Percentiles rank a stretch among this genome's conserved stretches.
Evolutionary conservation across 2,888 invertebrate species (phyloP).

Genomic region (Mechanitis messenoides): DNA sequence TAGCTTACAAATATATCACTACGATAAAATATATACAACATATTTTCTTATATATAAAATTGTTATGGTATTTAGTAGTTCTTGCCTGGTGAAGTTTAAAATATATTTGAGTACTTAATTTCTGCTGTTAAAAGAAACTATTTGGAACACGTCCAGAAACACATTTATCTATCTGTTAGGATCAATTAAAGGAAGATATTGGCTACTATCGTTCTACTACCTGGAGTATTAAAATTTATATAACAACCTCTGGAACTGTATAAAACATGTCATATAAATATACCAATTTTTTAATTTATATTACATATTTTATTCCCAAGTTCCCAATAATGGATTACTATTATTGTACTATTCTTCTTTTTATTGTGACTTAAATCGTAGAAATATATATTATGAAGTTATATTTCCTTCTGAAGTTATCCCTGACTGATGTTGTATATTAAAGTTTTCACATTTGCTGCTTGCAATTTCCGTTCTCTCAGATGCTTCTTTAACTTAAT

Average conservation of each 20-base stretch:
- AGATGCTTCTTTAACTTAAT: conserved; percentile 7
- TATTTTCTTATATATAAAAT: no score
- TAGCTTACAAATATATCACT: no score
- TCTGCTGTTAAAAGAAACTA: conserved; percentile 54
- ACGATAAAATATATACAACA: no score
- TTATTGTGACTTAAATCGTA: neutral
- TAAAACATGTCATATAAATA: no score
- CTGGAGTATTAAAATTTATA: no score
- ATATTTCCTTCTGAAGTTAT: conserved; percentile 7
- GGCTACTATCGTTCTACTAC: conserved; percentile 21
- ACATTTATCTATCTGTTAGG: conserved; percentile 64
- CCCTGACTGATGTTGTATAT: conserved; percentile 38
- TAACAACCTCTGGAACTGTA: no score
- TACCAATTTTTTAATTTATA: no score
- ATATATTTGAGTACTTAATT: conserved; percentile 38
- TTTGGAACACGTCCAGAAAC: conserved; percentile 54
- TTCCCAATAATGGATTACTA: no score
- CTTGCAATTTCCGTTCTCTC: conserved; percentile 47
- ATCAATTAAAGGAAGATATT: conserved; percentile 60
- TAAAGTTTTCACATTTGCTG: conserved; percentile 58
- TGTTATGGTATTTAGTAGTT: no score
- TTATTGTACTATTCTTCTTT: no score
- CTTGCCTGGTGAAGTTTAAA: neutral
- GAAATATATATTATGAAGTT: neutral
- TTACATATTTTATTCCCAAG: no score